phyloP scores from a whole-genome alignment of 2,797 vertebrate species.

The Scolopax bukidnonensis region DNA sequence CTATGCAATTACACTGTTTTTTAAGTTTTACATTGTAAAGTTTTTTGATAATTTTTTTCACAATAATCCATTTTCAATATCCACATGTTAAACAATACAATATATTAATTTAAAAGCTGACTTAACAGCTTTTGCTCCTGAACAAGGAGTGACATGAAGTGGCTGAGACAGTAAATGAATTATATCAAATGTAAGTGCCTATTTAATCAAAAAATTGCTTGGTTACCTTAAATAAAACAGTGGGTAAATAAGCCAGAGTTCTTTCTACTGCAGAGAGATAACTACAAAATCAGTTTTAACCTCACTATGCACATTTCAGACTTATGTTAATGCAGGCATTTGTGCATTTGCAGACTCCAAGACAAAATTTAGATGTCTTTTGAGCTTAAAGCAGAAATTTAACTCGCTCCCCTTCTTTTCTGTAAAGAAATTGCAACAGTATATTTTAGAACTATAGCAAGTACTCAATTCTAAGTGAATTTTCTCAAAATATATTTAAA shows the following conservation, averaged over 20 bases:
- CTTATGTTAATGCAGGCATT: not conserved
- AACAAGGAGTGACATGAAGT: not conserved
- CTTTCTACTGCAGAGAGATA: not conserved
- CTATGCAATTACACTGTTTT: not conserved
- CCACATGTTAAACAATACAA: not conserved
- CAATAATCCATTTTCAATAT: not conserved
- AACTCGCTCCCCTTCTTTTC: not conserved
- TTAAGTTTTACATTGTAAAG: not conserved
- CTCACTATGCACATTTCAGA: not conserved
- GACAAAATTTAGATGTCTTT: not conserved
- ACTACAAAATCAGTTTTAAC: not conserved
- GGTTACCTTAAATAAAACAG: not conserved
- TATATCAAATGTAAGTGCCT: not conserved
- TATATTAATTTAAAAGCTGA: not conserved
- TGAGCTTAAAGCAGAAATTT: not conserved
- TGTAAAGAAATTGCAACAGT: not conserved
- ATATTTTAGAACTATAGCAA: not conserved
- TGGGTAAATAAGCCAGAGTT: not conserved
- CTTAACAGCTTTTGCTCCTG: not conserved
- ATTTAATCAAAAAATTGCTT: not conserved
- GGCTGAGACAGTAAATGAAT: not conserved
- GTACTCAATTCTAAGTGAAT: not conserved
- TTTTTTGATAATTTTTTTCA: not conserved
- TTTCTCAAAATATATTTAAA: not conserved
- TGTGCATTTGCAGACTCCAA: not conserved